Percentiles rank a stretch among this genome's conserved stretches.
Evolutionary conservation across 2,888 invertebrate genomes (phyloP).

Genomic region (Eudasyphora cyanicolor): DNA sequence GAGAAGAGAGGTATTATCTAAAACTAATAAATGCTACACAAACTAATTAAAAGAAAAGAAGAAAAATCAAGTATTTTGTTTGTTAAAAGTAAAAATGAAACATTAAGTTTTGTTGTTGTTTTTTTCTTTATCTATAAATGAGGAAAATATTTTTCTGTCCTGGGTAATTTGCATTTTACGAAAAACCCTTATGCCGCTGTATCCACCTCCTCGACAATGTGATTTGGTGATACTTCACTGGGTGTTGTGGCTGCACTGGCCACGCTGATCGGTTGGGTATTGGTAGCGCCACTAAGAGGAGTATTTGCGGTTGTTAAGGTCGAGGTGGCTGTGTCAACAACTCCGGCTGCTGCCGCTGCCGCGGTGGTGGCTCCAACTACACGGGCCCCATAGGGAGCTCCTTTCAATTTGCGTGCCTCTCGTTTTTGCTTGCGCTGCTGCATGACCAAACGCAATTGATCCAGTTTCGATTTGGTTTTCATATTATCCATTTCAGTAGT

Average conservation of each 20-base stretch:
- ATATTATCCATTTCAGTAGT: conserved; percentile 85
- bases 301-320: conserved; percentile 59
- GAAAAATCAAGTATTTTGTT: conserved; percentile 14
- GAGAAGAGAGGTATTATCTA: conserved; percentile 50
- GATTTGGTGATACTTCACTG: conserved; percentile 78
- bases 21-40: conserved; percentile 63
- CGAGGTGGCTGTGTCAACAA: conserved; percentile 56
- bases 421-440: conserved; percentile 92
- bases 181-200: conserved; percentile 77
- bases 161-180: background rate
- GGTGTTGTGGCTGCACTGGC: conserved; percentile 70
- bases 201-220: conserved; percentile 79
- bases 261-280: conserved; percentile 66
- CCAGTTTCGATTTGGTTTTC: conserved; percentile 92
- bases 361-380: conserved; percentile 66
- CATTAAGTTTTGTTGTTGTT: conserved; percentile 4
- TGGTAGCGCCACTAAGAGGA: conserved; percentile 41
- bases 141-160: background rate
- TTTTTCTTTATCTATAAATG: background rate
- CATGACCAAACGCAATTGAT: conserved; percentile 93
- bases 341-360: conserved; percentile 58
- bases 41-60: conserved; percentile 38
- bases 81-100: background rate
- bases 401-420: conserved; percentile 87
- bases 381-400: conserved; percentile 83